Percentiles rank a stretch among this genome's conserved stretches.
phyloP scores from a whole-genome alignment of 2,888 invertebrate species.

The Drosophila rubida region DNA sequence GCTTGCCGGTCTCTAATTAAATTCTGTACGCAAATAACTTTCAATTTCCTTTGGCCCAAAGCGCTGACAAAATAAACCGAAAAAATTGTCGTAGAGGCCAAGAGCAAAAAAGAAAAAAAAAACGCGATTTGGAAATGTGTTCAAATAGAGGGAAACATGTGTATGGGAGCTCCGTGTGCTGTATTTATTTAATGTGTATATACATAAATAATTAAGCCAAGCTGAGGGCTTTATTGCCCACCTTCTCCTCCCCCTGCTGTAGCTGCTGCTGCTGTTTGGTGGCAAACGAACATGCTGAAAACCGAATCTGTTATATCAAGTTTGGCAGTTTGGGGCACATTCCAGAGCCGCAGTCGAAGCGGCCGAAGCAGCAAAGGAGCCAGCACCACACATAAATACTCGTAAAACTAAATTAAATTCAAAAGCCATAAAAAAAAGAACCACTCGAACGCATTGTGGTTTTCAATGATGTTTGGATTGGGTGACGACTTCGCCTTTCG shows the following conservation, averaged over 20 bases:
- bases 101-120: neutral
- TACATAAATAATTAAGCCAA: conserved; percentile 63
- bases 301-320: conserved; percentile 56
- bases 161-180: neutral
- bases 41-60: conserved; percentile 62
- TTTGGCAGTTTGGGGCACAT: conserved; percentile 47
- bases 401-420: conserved; percentile 67
- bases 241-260: neutral
- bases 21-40: conserved; percentile 68
- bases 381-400: conserved; percentile 6
- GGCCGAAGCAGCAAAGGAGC: conserved; percentile 7
- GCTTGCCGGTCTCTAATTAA: conserved; percentile 44
- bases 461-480: conserved; percentile 53
- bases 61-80: conserved; percentile 4
- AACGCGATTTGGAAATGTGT: conserved; percentile 37
- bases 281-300: conserved; percentile 24
- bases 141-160: conserved; percentile 51
- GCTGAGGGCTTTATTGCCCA: conserved; percentile 21
- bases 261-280: no score
- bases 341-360: conserved; percentile 8
- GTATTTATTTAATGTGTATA: conserved; percentile 38
- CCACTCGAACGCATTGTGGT: conserved; percentile 61
- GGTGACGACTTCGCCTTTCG: conserved; percentile 68
- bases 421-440: conserved; percentile 56
- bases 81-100: neutral